Evolutionary conservation across 2,797 vertebrate genomes (phyloP), one percentile per base, ranked within the genome.

Genomic region (Echeneis naucrates): DNA sequence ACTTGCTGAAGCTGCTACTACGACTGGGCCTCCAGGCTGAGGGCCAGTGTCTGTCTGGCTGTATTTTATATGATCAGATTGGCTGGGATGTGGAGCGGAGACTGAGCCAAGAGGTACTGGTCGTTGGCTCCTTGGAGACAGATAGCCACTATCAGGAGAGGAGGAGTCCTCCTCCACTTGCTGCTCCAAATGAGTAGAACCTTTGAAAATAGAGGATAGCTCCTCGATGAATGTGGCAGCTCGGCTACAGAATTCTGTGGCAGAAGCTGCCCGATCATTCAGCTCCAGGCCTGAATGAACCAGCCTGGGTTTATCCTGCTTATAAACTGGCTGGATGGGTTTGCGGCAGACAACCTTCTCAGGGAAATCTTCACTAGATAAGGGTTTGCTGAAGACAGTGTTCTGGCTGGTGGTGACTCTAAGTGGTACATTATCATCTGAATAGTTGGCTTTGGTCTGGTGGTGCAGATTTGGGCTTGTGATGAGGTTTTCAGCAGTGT

Each of bases 81-180:
- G 81, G 77, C 81, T 0, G 67, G 88, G 71, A 23, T 81, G 24
- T 47, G 78, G 81, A 52, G 67, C 81, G 19, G 87, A 84, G 40
- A 58, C 89, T 1, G 89, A 87, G 68, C 87, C 91, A 64, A 88
- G 88, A 19, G 87, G 87, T 14, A 48, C 82, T 0, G 87, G 89
- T 40, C 89, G 91, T 59, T 94, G 95, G 51, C 91, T 95, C 83
- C 94, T 95, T 1, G 97, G 97, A 58, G 98, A 98, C 59, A 97
- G 88, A 81, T 99, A 99, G 10, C 98, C 98, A 48, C 98, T 99
- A 72, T 99, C 98, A 2, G 98, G 97, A 1, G 97, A 99, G 4
- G 97, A 98, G 13, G 96, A 96, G 51, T 98, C 96, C 45, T 96
- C 96, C 45, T 97, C 95, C 4, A 89, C 87, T 71, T 93, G 95